Evolutionary conservation across 1,140 invertebrate species (phyloP), one percentile per base, ranked within the genome.

Genomic region (Drosophila pachea): DNA sequence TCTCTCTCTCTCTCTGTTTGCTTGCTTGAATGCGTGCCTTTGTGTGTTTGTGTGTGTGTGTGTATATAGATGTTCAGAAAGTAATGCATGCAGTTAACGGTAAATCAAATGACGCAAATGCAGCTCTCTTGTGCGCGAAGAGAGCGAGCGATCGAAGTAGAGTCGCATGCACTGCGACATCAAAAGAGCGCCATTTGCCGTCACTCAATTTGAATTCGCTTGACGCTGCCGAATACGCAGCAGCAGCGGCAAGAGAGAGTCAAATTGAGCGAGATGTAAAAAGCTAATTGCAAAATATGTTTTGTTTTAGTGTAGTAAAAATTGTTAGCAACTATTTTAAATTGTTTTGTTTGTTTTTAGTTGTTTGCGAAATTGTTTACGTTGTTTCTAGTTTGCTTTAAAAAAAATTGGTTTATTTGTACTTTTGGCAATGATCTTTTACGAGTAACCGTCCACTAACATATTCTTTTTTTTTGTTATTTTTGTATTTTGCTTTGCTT

Each of bases 341-440:
- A 47, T 40, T 36, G 53, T 75, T 75, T 43, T 43, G n/a, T 12
- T 32, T 60, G 56, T 67, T 53, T 63, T 64, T 55, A 67, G 58
- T 74, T 67, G 69, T 63, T 76, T 74, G 81, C 77, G 82, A 86
- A 81, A 84, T 86, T 81, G 71, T 74, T 86, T 86, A 74, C 60
- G 62, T 86, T 60, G 61, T 74, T 86, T 74, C 77, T 86, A 74
- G 73, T 86, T 78, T 78, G 70, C 60, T 70, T 75, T 70, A 81
- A 86, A 84, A 84, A 22, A 22, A 86, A 86, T 81, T 86, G 77
- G 82, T 86, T 86, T 86, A 86, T 86, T 86, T 86, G 81, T 86
- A 86, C 81, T 86, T 86, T 86, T 86, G 81, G 81, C 81, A 86
- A 86, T 86, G 82, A 86, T 86, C 82, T 84, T 83, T 82, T 65